Evolutionary conservation across 2,888 invertebrate genomes (phyloP).

Genomic region (Tyria jacobaeae): DNA sequence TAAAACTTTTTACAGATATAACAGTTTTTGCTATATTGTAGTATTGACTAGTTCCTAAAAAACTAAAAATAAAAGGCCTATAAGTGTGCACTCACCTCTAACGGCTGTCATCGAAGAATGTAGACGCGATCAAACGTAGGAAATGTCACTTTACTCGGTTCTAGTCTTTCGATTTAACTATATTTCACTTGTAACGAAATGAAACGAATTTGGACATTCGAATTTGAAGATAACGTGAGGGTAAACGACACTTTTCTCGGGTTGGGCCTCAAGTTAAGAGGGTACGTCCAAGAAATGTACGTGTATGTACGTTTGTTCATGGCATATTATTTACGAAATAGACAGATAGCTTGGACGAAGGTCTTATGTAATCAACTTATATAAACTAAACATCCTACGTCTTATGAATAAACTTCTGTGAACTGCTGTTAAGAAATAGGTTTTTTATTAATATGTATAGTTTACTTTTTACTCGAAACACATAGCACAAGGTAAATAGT

Average conservation of each 20-base stretch:
- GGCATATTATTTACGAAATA: constrained; percentile 49
- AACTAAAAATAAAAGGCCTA: background rate
- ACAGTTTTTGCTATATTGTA: too few relatives aligned
- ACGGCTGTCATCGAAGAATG: constrained; percentile 38
- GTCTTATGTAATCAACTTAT: constrained; percentile 43
- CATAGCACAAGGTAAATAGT: too few relatives aligned
- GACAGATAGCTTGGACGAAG: constrained; percentile 44
- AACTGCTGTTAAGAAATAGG: too few relatives aligned
- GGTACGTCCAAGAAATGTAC: constrained; percentile 46
- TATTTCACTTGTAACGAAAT: constrained; percentile 62
- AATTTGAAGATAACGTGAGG: constrained; percentile 60
- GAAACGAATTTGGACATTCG: constrained; percentile 62
- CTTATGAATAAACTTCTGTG: too few relatives aligned
- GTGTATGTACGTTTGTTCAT: constrained; percentile 41
- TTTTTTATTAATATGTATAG: too few relatives aligned
- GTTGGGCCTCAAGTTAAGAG: constrained; percentile 56
- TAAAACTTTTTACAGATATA: too few relatives aligned
- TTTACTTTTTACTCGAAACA: too few relatives aligned
- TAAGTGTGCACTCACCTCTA: constrained; percentile 11
- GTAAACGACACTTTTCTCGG: constrained; percentile 60
- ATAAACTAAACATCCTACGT: constrained; percentile 22
- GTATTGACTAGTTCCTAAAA: background rate
- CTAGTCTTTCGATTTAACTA: constrained; percentile 52
- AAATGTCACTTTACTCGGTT: constrained; percentile 50
- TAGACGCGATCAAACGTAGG: constrained; percentile 46